Evolutionary conservation across 1,140 invertebrate species (phyloP), one percentile per base, ranked within the genome.

Genomic region (Hyles vespertilio): DNA sequence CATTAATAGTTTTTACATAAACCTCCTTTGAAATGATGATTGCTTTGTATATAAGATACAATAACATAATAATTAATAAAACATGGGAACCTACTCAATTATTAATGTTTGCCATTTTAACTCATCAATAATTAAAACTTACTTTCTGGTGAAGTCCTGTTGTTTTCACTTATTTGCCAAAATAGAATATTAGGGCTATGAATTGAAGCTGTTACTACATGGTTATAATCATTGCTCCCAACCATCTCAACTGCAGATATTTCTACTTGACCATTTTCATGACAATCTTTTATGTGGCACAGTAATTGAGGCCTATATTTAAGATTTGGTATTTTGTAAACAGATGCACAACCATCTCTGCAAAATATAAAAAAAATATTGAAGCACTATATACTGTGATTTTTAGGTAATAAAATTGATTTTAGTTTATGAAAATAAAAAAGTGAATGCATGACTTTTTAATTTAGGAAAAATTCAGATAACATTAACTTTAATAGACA

Each of bases 201-300:
- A 55, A 60, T 59, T 46, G 83, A 85, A 3, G 65, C 74, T 32
- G 79, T 80, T 2, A 82, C 56, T 52, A 84, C 51, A 57, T 59
- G 50, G 46, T 44, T 12, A 33, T 50, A 47, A 40, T 51, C 33
- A 8, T 46, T 51, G 33, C 51, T 67, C 32, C 69, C 54, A 5
- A 79, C 61, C 22, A 74, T 54, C 58, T 88, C 85, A 4, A 88
- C 78, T 12, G 80, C 74, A 11, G 82, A 68, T 5, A 88, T 82
- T 64, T 86, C 85, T 7, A 70, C 68, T 11, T 58, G 8, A 3
- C 85, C 85, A 67, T 71, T 62, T 5, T 74, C 61, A 52, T 81
- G 78, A 51, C 83, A 85, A 64, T 88, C 72, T 40, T 67, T 33
- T 32, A 84, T 79, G 50, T 81, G 70, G 43, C 63, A 64, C 6